Percentiles rank a stretch among this genome's conserved stretches.
These are phyloP conservation scores for Epicauta chinensis DNA, from an alignment of 1,140 invertebrate species.

Conservation along the genomic window DNA sequence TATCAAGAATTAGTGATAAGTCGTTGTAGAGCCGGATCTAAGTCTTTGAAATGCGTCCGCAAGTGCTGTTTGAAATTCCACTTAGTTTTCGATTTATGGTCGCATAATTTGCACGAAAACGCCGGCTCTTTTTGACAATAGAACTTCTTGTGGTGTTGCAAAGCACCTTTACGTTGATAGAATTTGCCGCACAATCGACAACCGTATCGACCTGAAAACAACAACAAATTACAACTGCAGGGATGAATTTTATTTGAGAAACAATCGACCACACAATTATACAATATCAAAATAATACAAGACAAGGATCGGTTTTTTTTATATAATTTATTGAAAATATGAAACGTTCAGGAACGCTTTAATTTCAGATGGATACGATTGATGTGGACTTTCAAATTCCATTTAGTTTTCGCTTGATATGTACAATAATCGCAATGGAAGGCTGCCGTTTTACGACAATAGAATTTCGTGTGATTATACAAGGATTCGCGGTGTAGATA, in stretches of 20 bases:
- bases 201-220: conserved; percentile 1
- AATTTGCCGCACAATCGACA: conserved; percentile 14
- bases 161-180: conserved; percentile 9
- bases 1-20: background rate
- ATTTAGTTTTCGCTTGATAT: conserved; percentile 41
- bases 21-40: background rate
- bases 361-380: conserved; percentile 17
- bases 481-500: conserved; percentile 12
- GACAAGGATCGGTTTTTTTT: too few species aligned
- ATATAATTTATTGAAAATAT: too few species aligned
- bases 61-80: conserved; percentile 41
- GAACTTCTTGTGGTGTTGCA: conserved; percentile 48
- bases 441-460: conserved; percentile 57
- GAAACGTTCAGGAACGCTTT: background rate
- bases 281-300: too few species aligned
- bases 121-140: conserved; percentile 59
- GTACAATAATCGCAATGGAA: conserved; percentile 38
- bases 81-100: conserved; percentile 27
- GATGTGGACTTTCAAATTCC: conserved; percentile 43
- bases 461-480: conserved; percentile 50
- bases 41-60: conserved; percentile 4
- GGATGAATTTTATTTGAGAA: background rate
- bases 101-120: conserved; percentile 51
- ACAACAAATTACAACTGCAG: background rate
- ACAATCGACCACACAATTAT: too few species aligned